Conservation (phyloP, 2,113 vertebrate species). For the Peucedramus taeniatus region DNA sequence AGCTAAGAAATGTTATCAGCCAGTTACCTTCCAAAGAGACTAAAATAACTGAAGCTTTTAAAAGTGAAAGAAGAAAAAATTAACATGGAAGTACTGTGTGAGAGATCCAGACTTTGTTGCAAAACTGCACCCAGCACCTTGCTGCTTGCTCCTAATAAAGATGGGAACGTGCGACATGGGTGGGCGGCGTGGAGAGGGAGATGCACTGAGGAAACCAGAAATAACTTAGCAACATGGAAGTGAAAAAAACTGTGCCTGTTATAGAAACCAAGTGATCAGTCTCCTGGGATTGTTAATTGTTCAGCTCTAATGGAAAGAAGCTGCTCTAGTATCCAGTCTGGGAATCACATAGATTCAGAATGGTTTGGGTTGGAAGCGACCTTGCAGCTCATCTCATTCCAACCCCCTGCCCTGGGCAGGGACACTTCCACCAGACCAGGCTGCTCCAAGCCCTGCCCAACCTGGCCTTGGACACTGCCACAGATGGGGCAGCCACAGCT, state of each 20-base stretch:
- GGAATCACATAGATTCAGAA: accelerated
- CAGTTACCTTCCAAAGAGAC: neutral
- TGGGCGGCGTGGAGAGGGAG: neutral
- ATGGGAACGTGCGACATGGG: accelerated
- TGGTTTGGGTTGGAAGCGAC: neutral
- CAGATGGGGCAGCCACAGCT: neutral
- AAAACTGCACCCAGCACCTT: neutral
- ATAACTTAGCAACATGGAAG: neutral
- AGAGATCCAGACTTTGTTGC: neutral
- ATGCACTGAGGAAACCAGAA: neutral
- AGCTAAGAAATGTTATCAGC: neutral
- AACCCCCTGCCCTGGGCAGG: neutral
- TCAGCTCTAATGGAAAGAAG: neutral
- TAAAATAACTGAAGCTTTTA: neutral
- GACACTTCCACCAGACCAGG: neutral
- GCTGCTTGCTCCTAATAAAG: neutral
- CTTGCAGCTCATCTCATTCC: neutral
- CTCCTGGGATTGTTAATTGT: neutral
- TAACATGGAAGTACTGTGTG: neutral
- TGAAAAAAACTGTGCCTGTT: neutral
- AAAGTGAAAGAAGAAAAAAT: neutral
- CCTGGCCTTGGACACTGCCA: neutral
- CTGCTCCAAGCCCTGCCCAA: neutral
- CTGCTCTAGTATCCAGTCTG: neutral
- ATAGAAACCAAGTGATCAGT: neutral